Evolutionary conservation across 2,888 invertebrate genomes (phyloP).

Genomic region (Lithophane leautieri): DNA sequence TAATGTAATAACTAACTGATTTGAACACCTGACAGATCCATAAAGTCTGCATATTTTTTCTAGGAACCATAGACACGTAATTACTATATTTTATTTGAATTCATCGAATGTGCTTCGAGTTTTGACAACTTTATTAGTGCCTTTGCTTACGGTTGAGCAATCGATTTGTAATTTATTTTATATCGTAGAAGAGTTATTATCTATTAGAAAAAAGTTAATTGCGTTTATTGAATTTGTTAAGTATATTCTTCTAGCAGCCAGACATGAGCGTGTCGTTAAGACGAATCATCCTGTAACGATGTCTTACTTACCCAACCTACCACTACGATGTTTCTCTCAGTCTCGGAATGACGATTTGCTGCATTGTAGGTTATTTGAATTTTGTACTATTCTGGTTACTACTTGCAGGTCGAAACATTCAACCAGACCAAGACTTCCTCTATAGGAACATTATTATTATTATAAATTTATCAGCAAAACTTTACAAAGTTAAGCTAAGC

Average conservation of each 20-base stretch:
- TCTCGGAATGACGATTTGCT: no score
- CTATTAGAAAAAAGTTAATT: slow-evolving; percentile 37
- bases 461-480: no score
- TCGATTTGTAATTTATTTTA: slow-evolving; percentile 39
- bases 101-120: slow-evolving; percentile 32
- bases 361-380: no score
- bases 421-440: no score
- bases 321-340: no score
- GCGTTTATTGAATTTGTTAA: slow-evolving; percentile 16
- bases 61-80: slow-evolving; percentile 47
- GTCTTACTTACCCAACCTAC: no score
- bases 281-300: no score
- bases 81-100: slow-evolving; percentile 54
- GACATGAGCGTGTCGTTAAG: no score
- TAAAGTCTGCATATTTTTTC: slow-evolving; percentile 53
- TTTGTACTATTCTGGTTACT: no score
- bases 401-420: no score
- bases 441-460: no score
- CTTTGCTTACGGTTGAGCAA: background rate
- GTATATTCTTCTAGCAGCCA: background rate
- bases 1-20: slow-evolving; percentile 52
- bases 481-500: no score
- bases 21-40: slow-evolving; percentile 48
- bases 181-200: slow-evolving; percentile 3
- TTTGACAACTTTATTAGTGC: slow-evolving; percentile 59